Conservation (phyloP, 2,113 vertebrate species). For the Nycticebus coucang region DNA sequence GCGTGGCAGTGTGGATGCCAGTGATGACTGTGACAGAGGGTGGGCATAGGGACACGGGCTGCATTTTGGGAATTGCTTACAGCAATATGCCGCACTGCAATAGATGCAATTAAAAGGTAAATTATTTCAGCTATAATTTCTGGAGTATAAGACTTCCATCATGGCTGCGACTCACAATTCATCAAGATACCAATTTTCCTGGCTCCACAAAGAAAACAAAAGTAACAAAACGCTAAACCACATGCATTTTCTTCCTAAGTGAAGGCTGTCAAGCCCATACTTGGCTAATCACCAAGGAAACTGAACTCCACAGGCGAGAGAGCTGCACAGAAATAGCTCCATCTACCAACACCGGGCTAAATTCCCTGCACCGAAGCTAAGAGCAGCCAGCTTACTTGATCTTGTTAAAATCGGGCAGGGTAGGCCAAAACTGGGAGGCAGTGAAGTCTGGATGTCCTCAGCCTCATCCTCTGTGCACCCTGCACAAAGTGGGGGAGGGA, state of each 20-base stretch:
- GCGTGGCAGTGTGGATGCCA: accelerated
- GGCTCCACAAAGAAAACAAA: background rate
- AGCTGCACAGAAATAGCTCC: background rate
- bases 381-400: background rate
- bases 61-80: background rate
- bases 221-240: background rate
- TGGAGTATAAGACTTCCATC: background rate
- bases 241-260: background rate
- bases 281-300: conserved; percentile 41
- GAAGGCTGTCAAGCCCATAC: background rate
- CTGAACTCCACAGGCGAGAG: background rate
- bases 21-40: background rate
- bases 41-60: accelerated
- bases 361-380: background rate
- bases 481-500: accelerated
- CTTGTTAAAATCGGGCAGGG: background rate
- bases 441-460: background rate
- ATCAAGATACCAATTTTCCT: background rate
- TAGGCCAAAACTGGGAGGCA: too few relatives aligned
- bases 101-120: conserved; percentile 14
- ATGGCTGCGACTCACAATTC: background rate
- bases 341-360: background rate
- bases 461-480: background rate
- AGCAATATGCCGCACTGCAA: background rate
- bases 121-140: background rate